A percentile compares a stretch with the other conserved stretches of the same genome.
Conservation (phyloP, 2,888 invertebrate genomes). For the Blera fallax region DNA sequence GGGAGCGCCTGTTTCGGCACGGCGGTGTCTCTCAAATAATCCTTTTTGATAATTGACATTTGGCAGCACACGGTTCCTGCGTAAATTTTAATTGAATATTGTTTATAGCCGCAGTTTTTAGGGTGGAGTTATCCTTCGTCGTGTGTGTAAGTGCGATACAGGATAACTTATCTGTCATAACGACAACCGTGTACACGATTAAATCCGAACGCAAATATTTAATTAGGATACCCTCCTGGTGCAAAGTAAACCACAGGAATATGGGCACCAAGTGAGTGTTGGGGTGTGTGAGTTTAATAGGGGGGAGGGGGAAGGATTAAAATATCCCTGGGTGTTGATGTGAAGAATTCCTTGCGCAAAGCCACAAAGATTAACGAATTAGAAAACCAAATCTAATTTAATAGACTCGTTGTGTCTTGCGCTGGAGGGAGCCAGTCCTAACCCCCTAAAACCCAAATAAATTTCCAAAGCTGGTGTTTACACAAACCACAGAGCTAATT, state of each 20-base stretch:
- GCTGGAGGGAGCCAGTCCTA: neutral
- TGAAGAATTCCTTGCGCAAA: constrained; percentile 8
- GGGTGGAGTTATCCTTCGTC: neutral
- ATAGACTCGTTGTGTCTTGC: constrained; percentile 36
- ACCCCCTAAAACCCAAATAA: constrained; percentile 10
- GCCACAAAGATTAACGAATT: constrained; percentile 59
- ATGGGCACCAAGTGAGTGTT: no score
- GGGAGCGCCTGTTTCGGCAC: neutral
- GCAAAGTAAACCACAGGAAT: neutral
- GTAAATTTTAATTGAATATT: constrained; percentile 66
- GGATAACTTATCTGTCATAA: constrained; percentile 47
- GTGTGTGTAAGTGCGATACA: neutral
- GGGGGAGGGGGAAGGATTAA: constrained; percentile 20
- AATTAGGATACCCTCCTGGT: constrained; percentile 21
- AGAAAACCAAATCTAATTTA: constrained; percentile 65
- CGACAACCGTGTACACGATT: constrained; percentile 51
- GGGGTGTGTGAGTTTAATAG: constrained; percentile 6
- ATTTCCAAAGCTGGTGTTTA: neutral
- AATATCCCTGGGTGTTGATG: constrained; percentile 59
- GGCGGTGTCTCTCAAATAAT: constrained; percentile 46
- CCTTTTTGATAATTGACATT: constrained; percentile 57
- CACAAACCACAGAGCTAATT: constrained; percentile 33
- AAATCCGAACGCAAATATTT: constrained; percentile 52
- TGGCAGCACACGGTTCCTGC: constrained; percentile 54
- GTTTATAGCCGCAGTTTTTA: constrained; percentile 38